A percentile compares a stretch with the other conserved stretches of the same genome.
These are phyloP conservation scores for Poecilus cupreus DNA, from an alignment of 2,888 invertebrate species.

Conservation along the genomic window DNA sequence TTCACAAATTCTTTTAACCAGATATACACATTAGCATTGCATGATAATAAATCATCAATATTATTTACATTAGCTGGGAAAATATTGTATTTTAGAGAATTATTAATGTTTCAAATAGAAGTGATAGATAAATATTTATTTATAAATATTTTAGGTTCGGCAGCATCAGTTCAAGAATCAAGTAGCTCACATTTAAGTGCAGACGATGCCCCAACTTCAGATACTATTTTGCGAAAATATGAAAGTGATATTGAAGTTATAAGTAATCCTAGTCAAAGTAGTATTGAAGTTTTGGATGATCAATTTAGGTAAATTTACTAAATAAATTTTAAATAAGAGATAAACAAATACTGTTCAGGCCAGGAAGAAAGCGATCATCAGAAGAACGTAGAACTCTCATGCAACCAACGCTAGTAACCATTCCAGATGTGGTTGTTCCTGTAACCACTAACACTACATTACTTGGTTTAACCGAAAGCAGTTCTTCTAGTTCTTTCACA, in stretches of 20 bases:
- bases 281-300: constrained; percentile 79
- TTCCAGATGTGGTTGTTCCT: constrained; percentile 69
- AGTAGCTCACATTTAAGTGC: constrained; percentile 70
- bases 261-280: constrained; percentile 83
- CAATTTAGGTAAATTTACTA: constrained; percentile 64
- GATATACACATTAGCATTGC: too few relatives aligned
- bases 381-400: constrained; percentile 74
- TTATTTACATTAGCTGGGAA: too few relatives aligned
- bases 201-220: constrained; percentile 69
- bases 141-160: constrained; percentile 70
- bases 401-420: constrained; percentile 72
- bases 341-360: constrained; percentile 65
- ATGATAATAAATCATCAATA: too few relatives aligned
- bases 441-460: constrained; percentile 62
- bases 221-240: constrained; percentile 69
- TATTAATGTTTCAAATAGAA: too few relatives aligned
- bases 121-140: too few relatives aligned
- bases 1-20: too few relatives aligned
- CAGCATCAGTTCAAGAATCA: constrained; percentile 71
- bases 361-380: constrained; percentile 72
- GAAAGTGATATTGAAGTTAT: constrained; percentile 83
- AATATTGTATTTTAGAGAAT: too few relatives aligned
- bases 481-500: constrained; percentile 78
- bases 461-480: constrained; percentile 77
- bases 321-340: constrained; percentile 66